Conservation (phyloP, 2,797 vertebrate genomes). For the Bufotes viridis region DNA sequence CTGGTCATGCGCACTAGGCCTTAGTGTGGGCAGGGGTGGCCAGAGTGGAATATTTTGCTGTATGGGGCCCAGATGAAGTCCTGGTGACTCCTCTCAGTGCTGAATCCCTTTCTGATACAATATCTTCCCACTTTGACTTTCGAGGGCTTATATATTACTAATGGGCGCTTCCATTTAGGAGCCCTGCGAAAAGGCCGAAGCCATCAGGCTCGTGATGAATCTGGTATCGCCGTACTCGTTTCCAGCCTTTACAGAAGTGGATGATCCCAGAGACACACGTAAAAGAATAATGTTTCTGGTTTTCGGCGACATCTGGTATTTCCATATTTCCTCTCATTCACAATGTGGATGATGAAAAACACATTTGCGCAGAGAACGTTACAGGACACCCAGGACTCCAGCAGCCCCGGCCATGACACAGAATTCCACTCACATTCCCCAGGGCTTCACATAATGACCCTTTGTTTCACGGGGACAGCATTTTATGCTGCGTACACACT, state of each 20-base stretch:
- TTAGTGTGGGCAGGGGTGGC: no score
- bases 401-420: not conserved
- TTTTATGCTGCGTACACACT: not conserved
- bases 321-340: slow-evolving; percentile 31
- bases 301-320: slow-evolving; percentile 46
- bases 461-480: not conserved
- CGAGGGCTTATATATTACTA: not conserved
- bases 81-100: no score
- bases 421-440: not conserved
- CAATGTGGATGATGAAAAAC: slow-evolving; percentile 42
- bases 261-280: not conserved
- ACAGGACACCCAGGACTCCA: slow-evolving; percentile 3
- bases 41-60: no score
- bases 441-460: not conserved
- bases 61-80: no score
- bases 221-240: not conserved
- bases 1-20: no score
- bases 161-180: not conserved
- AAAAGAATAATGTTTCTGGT: not conserved
- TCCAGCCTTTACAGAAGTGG: not conserved
- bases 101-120: no score
- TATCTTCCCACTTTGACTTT: not conserved
- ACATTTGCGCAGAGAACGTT: slow-evolving; percentile 24
- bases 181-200: no score
- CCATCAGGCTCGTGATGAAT: not conserved